Evolutionary conservation across 1,140 invertebrate genomes (phyloP), one percentile per base, ranked within the genome.

Genomic region (Whitmania pigra): DNA sequence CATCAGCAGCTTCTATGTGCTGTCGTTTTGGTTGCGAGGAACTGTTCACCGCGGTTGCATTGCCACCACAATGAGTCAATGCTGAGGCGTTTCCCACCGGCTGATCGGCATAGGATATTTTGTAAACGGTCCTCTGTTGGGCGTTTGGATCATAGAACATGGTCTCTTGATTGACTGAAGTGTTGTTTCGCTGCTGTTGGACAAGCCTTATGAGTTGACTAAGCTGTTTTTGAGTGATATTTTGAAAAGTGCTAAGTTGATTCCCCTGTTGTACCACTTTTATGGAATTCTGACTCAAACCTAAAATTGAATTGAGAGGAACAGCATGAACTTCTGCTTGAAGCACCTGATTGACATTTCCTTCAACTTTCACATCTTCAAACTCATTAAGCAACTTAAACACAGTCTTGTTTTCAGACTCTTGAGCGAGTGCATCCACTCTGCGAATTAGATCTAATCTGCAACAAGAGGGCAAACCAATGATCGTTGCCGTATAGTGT

Each of bases 261-360:
- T 84, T 83, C 43, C 87, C 87, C 76, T 88, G 86, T 72, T 87
- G 87, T 53, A 88, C 84, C 57, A 88, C 85, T 77, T 87, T 84
- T 74, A 88, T 87, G 6, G 87, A 86, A 79, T 88, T 87, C 74
- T 85, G 84, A 76, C 84, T 86, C 17, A 85, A 86, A 20, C 86
- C 86, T 15, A 86, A 75, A 27, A 49, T 49, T 4, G 43, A 4
- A 49, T 49, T 49, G 5, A 49, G 5, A 17, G 43, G 43, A 17
- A 49, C 43, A 15, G 43, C 43, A 5, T 11, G 43, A 49, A 49
- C 43, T 49, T 49, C 43, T 49, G 43, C 43, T 49, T 49, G 43
- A 49, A 13, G 43, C 43, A 49, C 43, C 43, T 49, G 43, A 49
- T 49, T 49, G 2, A 49, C 43, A 49, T 49, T 17, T 13, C 43